Conservation (phyloP, 2,888 invertebrate species). For the Metopia argyrocephala region DNA sequence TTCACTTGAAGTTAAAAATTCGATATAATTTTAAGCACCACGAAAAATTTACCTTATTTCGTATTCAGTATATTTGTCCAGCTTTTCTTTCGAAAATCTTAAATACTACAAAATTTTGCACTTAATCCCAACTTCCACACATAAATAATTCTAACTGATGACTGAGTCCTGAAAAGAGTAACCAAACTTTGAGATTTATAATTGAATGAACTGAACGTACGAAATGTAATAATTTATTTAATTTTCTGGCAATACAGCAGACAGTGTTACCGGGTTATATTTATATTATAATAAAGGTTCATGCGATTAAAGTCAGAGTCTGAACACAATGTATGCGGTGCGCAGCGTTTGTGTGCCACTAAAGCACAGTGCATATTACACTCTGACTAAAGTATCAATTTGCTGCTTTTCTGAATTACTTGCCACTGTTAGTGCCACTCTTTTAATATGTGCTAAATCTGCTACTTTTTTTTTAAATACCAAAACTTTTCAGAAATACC, state of each 20-base stretch:
- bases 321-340: too few species aligned
- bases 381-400: too few species aligned
- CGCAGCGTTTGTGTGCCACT: too few species aligned
- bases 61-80: not conserved
- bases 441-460: too few species aligned
- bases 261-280: not conserved
- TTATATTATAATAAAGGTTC: too few species aligned
- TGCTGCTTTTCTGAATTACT: too few species aligned
- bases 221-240: not conserved
- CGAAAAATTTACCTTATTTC: constrained; percentile 25
- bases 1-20: not conserved
- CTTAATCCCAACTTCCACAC: not conserved
- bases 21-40: not conserved
- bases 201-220: not conserved
- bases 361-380: too few species aligned
- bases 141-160: constrained; percentile 39
- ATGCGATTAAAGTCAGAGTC: too few species aligned
- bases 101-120: not conserved
- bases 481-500: too few species aligned
- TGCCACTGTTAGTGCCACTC: too few species aligned
- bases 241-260: not conserved
- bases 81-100: not conserved
- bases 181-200: not conserved
- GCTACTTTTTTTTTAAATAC: too few species aligned
- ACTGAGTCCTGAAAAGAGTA: constrained; percentile 16